Base-by-base conservation (phyloP, 2,797 vertebrate species). In the Ispidina lecontei region DNA sequence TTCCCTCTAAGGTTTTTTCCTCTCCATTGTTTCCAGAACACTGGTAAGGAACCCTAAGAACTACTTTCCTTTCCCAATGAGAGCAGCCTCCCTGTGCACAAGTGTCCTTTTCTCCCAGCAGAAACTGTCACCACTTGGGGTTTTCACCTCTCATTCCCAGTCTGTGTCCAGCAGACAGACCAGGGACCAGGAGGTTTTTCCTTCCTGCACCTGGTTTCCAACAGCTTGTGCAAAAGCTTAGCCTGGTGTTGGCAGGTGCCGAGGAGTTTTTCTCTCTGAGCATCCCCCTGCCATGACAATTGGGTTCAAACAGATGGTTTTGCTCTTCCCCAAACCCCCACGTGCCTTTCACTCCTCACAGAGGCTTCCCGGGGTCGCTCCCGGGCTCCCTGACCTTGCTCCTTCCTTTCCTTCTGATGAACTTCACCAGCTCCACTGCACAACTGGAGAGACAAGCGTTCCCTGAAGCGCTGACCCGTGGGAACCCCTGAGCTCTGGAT, bases 321-420 rank as follows among this genome's bases (percentile, higher is more conserved):
- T 96, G 37, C 96, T 96, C 60, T 29, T 84, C 91, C 73, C 81
- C 68, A 3, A 15, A 68, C 9, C 39, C 46, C 12, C 56, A 5
- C 29, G n/a, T 72, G 29, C 70, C 41, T 18, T 17, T 43, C 49
- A 17, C 71, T 62, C 37, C 64, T 91, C 77, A 8, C 43, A 16
- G 65, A 68, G 52, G 49, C 79, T 91, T 96, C 82, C 92, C 46
- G 4, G 25, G 80, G 76, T 70, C 76, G 80, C 73, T 91, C 26
- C 1, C 62, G n/a, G 93, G 76, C 54, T 92, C 73, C 67, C 55
- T 18, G 35, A 9, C 14, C 5, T 55, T 29, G 15, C 77, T 81
- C 5, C 2, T 2, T 56, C 39, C 64, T 46, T 72, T 77, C 28
- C 2, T 84, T 87, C 33, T 31, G 43, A 59, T 71, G 73, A 43